phyloP scores from a whole-genome alignment of 2,888 invertebrate genomes.

The Mycogona germanica region DNA sequence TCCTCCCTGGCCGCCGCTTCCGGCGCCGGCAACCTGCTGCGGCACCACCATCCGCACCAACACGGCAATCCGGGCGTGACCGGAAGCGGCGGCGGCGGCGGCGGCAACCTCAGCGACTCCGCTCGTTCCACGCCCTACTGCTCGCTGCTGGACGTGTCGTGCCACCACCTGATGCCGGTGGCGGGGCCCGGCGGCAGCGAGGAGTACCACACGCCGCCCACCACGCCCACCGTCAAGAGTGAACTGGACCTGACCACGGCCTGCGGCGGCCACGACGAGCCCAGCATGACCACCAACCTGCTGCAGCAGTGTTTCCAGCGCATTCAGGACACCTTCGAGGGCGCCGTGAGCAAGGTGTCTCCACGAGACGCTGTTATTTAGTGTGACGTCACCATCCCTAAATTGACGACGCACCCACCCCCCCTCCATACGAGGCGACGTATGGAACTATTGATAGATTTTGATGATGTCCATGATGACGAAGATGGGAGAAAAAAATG shows the following conservation, averaged over 20 bases:
- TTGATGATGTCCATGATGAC: too few relatives aligned
- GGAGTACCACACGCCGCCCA: slow-evolving; percentile 18
- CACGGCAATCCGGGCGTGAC: too few relatives aligned
- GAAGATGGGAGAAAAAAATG: too few relatives aligned
- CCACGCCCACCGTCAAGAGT: slow-evolving; percentile 9
- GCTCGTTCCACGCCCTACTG: slow-evolving; percentile 9
- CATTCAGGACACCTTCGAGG: slow-evolving; percentile 12
- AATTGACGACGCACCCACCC: too few relatives aligned
- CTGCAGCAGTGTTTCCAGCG: slow-evolving; percentile 15
- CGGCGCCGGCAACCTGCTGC: too few relatives aligned
- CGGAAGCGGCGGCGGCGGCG: too few relatives aligned
- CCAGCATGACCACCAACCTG: slow-evolving; percentile 2
- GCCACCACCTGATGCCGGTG: slow-evolving; percentile 2
- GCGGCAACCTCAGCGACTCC: not conserved
- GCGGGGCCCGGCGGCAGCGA: not conserved
- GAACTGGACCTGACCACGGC: slow-evolving; percentile 1
- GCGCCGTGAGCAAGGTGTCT: slow-evolving; percentile 1
- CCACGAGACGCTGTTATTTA: slow-evolving; percentile 7
- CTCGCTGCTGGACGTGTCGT: slow-evolving; percentile 15
- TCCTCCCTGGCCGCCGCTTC: not conserved
- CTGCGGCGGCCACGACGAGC: not conserved
- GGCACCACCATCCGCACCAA: too few relatives aligned
- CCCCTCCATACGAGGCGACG: too few relatives aligned
- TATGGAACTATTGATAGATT: too few relatives aligned
- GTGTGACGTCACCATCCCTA: not conserved